Percentiles rank a stretch among this genome's conserved stretches.
Evolutionary conservation across 2,797 vertebrate genomes (phyloP).

Genomic region (Myioborus miniatus): DNA sequence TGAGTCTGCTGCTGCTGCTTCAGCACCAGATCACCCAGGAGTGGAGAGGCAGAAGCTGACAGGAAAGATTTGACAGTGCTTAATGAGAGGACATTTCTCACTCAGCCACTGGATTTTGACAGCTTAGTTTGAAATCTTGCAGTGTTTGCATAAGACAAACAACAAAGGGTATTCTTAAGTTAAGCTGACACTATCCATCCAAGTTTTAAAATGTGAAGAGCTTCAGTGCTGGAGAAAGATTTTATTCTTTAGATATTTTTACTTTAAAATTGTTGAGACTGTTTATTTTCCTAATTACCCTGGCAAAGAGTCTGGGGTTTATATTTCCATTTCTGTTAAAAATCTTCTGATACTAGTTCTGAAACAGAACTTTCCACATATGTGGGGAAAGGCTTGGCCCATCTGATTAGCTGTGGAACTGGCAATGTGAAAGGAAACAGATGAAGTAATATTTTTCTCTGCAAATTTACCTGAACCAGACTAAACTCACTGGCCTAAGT

Average conservation of each 20-base stretch:
- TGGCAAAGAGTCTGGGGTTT: neutral
- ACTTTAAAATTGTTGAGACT: neutral
- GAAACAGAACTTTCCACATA: neutral
- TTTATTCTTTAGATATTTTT: neutral
- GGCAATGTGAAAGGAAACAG: neutral
- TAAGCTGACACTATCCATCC: neutral
- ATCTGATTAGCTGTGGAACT: neutral
- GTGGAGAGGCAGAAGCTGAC: neutral
- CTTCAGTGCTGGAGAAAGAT: neutral
- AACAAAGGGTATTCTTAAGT: neutral
- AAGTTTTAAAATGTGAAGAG: neutral
- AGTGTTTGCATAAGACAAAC: neutral
- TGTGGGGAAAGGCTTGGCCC: neutral
- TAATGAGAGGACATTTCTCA: neutral
- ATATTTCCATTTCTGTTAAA: neutral
- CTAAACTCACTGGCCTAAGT: neutral
- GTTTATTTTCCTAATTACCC: neutral
- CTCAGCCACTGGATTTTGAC: neutral
- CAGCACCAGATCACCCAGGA: neutral
- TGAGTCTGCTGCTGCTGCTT: neutral
- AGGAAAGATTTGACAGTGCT: neutral
- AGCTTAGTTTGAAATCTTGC: neutral
- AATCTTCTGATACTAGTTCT: neutral
- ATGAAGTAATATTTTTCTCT: neutral
- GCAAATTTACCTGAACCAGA: neutral